Percentiles rank a stretch among this genome's conserved stretches.
Conservation (phyloP, 2,888 invertebrate genomes). For the Cryptocephalus moraei region DNA sequence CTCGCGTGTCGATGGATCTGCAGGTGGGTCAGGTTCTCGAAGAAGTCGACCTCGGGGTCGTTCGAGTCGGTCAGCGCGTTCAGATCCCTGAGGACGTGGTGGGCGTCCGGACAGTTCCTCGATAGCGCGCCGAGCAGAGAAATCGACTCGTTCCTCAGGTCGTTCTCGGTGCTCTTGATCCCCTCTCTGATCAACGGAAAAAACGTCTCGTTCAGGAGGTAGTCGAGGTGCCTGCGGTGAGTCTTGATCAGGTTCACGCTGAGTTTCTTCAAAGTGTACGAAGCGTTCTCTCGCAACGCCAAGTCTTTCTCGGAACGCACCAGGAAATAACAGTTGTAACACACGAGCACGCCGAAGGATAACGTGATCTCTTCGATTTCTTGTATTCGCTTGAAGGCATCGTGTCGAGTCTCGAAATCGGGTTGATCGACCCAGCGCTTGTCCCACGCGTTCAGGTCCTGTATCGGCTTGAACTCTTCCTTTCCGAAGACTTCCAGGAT, state of each 20-base stretch:
- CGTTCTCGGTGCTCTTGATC: constrained; percentile 43
- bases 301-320: constrained; percentile 72
- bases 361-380: constrained; percentile 45
- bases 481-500: constrained; percentile 49
- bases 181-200: constrained; percentile 62
- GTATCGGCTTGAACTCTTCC: constrained; percentile 33
- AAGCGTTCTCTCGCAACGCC: constrained; percentile 69
- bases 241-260: constrained; percentile 52
- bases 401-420: constrained; percentile 73
- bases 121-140: constrained; percentile 66
- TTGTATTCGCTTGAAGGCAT: constrained; percentile 63
- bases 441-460: constrained; percentile 79
- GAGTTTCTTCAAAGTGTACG: constrained; percentile 60
- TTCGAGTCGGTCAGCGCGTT: constrained; percentile 53
- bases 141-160: constrained; percentile 69
- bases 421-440: constrained; percentile 87
- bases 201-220: constrained; percentile 64
- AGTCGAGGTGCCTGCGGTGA: constrained; percentile 49
- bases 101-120: constrained; percentile 58
- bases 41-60: constrained; percentile 87
- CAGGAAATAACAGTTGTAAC: constrained; percentile 74
- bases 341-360: constrained; percentile 59
- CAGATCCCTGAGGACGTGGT: constrained; percentile 63
- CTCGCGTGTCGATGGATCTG: constrained; percentile 78
- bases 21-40: constrained; percentile 82